A percentile compares a stretch with the other conserved stretches of the same genome.
phyloP scores from a whole-genome alignment of 2,797 vertebrate species.

The Urosaurus nigricauda region DNA sequence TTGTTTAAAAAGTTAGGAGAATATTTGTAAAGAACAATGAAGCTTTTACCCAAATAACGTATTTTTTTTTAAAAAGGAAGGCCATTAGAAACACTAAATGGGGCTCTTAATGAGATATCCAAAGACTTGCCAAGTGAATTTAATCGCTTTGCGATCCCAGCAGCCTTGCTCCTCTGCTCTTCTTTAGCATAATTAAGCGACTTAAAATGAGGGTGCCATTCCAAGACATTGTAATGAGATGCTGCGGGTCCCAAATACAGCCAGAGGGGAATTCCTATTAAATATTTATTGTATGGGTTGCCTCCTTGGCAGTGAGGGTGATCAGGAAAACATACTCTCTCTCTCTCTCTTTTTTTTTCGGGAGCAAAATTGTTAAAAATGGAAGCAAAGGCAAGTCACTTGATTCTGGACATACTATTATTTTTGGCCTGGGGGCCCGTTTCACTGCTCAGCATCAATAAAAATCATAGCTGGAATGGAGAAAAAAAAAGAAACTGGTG shows the following conservation, averaged over 20 bases:
- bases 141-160: constrained; percentile 88
- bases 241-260: constrained; percentile 80
- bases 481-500: background rate
- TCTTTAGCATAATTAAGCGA: constrained; percentile 88
- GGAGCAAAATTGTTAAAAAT: constrained; percentile 79
- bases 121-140: constrained; percentile 85
- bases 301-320: constrained; percentile 80
- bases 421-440: constrained; percentile 68
- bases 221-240: constrained; percentile 86
- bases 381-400: constrained; percentile 66
- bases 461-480: constrained; percentile 63
- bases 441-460: constrained; percentile 65
- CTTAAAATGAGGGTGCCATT: constrained; percentile 86
- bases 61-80: constrained; percentile 65
- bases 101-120: constrained; percentile 85
- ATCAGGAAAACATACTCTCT: constrained; percentile 74
- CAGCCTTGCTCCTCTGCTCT: constrained; percentile 81
- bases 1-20: constrained; percentile 62
- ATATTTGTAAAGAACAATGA: constrained; percentile 61
- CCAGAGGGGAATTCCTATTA: constrained; percentile 86
- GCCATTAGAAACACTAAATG: constrained; percentile 86
- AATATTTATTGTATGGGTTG: constrained; percentile 86
- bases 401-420: constrained; percentile 67
- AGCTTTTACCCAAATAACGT: constrained; percentile 72
- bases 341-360: constrained; percentile 60